Base-by-base conservation (phyloP, 2,888 invertebrate species). In the Cheilosia pagana region DNA sequence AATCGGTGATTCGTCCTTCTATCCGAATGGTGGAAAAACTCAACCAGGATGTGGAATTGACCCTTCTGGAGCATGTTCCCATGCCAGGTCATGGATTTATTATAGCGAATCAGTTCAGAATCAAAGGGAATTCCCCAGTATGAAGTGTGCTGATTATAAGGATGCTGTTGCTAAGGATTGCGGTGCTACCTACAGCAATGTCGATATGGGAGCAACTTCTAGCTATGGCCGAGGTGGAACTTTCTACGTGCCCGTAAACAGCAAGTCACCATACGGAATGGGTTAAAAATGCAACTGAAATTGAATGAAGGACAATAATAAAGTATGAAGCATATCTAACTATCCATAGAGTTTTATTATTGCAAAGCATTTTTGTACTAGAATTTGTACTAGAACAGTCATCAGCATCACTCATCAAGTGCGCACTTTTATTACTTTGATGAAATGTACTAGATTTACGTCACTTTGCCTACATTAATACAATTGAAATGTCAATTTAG, bases 21-120 rank as follows among this genome's bases (percentile, higher is more conserved):
- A 93, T 91, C 93, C 93, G 89, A 93, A 92, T 92, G 91, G 91
- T 82, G 91, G 92, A 91, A 92, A 92, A 91, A 91, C 92, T 89
- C 93, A 94, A 91, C 90, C 92, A 87, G 92, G 93, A 89, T 93
- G 93, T 91, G 91, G 90, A 87, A 87, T 89, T 85, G 91, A 91
- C 89, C 25, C 89, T 28, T 89, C 89, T 86, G 90, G 90, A 41
- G 82, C 87, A 28, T 93, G 93, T 87, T 88, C 93, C 1, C 93
- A 93, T 88, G 87, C 88, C 31, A 90, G 93, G 70, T 89, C 93
- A 0, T 91, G 91, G 53, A 72, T 87, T 52, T 93, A 92, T 87
- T 93, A 90, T 70, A 92, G 91, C 0, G 93, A 93, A 88, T 91
- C 93, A 1, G 88, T 93, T 8, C 8, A n/a, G 7, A 23, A 67